Evolutionary conservation across 1,140 invertebrate genomes (phyloP).

Genomic region (Pogonognathellus flavescens): DNA sequence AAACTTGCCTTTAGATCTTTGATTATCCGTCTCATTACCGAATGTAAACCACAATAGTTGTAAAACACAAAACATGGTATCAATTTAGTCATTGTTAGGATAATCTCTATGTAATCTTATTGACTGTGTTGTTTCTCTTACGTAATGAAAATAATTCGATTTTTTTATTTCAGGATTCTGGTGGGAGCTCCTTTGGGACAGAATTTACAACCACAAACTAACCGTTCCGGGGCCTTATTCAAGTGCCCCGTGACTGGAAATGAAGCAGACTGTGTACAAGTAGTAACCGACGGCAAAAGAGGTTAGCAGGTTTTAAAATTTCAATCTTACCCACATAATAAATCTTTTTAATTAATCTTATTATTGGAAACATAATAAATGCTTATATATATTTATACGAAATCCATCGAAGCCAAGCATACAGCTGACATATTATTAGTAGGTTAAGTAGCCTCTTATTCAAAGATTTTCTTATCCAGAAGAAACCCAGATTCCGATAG

Average conservation of each 20-base stretch:
- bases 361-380: not conserved
- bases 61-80: too few species aligned
- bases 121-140: not conserved
- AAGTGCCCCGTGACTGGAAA: slow-evolving; percentile 82
- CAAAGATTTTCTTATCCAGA: not conserved
- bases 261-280: slow-evolving; percentile 82
- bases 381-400: slow-evolving; percentile 11
- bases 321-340: not conserved
- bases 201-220: slow-evolving; percentile 86
- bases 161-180: slow-evolving; percentile 80
- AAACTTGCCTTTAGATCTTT: too few species aligned
- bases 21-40: too few species aligned
- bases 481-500: not conserved
- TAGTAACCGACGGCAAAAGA: slow-evolving; percentile 86
- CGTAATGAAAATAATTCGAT: not conserved
- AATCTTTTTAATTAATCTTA: slow-evolving; percentile 24
- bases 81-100: not conserved
- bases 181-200: slow-evolving; percentile 91
- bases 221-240: slow-evolving; percentile 88
- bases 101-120: not conserved
- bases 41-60: too few species aligned
- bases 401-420: not conserved
- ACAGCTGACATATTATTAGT: not conserved
- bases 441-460: not conserved
- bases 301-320: slow-evolving; percentile 73